Evolutionary conservation across 2,113 vertebrate species (phyloP), one percentile per base, ranked within the genome.

Genomic region (Hassar affinis): DNA sequence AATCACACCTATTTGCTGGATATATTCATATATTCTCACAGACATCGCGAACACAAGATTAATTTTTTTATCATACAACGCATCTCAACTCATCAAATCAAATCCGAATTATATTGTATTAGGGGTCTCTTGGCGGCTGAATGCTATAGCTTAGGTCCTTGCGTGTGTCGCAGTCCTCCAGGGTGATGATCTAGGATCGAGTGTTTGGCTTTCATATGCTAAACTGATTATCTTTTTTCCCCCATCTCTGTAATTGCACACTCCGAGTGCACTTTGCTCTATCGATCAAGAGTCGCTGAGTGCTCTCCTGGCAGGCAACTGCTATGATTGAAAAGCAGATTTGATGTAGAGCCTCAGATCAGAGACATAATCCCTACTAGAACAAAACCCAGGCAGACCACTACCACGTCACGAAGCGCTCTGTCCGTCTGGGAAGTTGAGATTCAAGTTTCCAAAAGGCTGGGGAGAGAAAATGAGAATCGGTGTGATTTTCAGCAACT

Each of bases 231-330:
- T 49, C 47, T 11, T n/a, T 12, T 18, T 17, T 1, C 15, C 45
- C 61, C 35, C 18, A 3, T 68, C 74, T 62, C 59, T 57, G 75
- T 66, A 83, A 77, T 68, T 42, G 47, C 45, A 77, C n/a, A 33
- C 76, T 47, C 38, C 25, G 22, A 84, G 64, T 71, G 76, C 83
- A 84, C 77, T 84, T 84, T 78, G 42, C 57, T 56, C n/a, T 51
- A 84, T 84, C 64, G 83, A 84, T 68, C 64, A 69, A 51, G 18
- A 59, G 52, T 30, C 51, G 64, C 33, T 78, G 45, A 84, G 83
- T 71, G 83, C 76, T 57, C 51, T 78, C 33, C 22, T 47, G 56
- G 64, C 62, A 72, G 12, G 7, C 33, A 71, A 61, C 45, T 25
- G 12, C 20, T 54, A 71, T 30, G 74, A 51, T 22, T 64, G 52